Evolutionary conservation across 1,140 invertebrate genomes (phyloP), one percentile per base, ranked within the genome.

Genomic region (Neodiprion fabricii): DNA sequence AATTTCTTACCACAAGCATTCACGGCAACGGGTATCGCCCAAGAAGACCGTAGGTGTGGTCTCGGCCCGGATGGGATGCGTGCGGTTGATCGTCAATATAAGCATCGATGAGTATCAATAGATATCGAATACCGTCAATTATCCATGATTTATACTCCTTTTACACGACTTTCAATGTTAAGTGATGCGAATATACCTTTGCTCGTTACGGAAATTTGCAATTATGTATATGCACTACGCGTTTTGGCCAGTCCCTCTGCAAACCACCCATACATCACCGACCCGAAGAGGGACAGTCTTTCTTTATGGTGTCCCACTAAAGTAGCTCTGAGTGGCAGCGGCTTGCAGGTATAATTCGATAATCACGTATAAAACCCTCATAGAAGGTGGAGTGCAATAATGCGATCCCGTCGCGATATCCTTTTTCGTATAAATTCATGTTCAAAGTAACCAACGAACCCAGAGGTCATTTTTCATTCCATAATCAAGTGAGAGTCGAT

Each of bases 71-170:
- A 7, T 17, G 53, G 53, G 53, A 12, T 61, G 53, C 53, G 53
- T 61, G 53, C 53, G n/a, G 9, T 61, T 61, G 53, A 61, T 61
- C 53, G 53, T 61, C 53, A 61, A 61, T 61, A 40, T 40, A 61
- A 61, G 53, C 53, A 61, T 61, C 53, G 53, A 61, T 61, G 53
- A 61, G 53, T 61, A 61, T 61, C 53, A 61, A 61, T 61, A 61
- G 53, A 12, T 61, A 61, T 61, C 53, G 53, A 61, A 61, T 61
- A 61, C 53, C 53, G 53, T 61, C 53, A 61, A 61, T 61, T 61
- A 61, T 61, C 53, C 53, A 61, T 61, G 53, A 61, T 61, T 61
- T 61, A 61, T 61, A 61, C 53, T 12, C 11, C 53, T 61, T 61
- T 61, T 61, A 61, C 5, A 12, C n/a, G 11, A 17, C n/a, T 61